Percentiles rank a stretch among this genome's conserved stretches.
phyloP scores from a whole-genome alignment of 2,888 invertebrate species.

The Acanthopleura granulata region DNA sequence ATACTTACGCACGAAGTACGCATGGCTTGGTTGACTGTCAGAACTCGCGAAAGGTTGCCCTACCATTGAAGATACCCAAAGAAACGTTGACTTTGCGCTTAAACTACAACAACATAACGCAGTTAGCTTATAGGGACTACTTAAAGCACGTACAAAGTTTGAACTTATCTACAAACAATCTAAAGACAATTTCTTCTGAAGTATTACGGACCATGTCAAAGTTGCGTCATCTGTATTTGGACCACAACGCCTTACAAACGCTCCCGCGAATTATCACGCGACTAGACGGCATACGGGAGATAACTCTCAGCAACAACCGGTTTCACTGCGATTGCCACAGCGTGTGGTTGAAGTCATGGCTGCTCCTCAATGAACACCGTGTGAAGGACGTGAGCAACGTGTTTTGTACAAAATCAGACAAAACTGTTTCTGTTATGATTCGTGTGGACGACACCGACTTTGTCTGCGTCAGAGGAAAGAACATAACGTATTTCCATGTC shows the following conservation, averaged over 20 bases:
- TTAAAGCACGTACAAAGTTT: not conserved
- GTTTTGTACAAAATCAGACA: not conserved
- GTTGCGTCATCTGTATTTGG: not conserved
- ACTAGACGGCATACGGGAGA: not conserved
- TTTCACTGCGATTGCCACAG: slow-evolving; percentile 31
- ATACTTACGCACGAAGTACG: not conserved
- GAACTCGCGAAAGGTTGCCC: not conserved
- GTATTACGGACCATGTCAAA: not conserved
- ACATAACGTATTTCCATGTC: not conserved
- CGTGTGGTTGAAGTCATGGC: slow-evolving; percentile 30
- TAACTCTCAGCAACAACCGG: slow-evolving; percentile 26
- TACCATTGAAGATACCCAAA: not conserved
- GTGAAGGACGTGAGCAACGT: slow-evolving; percentile 23
- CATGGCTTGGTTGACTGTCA: not conserved
- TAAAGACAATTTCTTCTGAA: not conserved
- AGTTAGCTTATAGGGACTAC: not conserved
- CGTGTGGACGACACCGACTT: not conserved
- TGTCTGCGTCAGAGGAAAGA: not conserved
- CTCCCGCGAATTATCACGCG: not conserved
- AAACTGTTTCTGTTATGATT: not conserved
- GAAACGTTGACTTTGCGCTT: not conserved
- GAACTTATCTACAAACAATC: not conserved
- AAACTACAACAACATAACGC: not conserved
- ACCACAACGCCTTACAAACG: not conserved
- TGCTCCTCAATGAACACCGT: slow-evolving; percentile 17